Evolutionary conservation across 2,888 invertebrate genomes (phyloP).

Genomic region (Muschampia plurimacula): DNA sequence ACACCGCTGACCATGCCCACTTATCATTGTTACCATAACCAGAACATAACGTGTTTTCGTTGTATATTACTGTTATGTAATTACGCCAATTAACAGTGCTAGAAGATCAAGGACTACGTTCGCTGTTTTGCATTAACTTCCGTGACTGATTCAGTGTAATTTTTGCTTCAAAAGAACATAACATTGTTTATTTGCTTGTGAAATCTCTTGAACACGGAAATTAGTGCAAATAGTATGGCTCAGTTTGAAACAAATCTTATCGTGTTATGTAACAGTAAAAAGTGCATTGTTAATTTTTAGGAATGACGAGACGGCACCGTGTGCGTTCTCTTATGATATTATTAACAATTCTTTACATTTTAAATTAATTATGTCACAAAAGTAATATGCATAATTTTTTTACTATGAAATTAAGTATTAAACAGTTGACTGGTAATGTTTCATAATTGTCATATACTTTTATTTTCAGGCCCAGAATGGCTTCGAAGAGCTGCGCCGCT

Average conservation of each 20-base stretch:
- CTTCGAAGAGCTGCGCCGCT: constrained; percentile 96
- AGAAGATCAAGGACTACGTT: constrained; percentile 31
- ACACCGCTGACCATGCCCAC: constrained; percentile 31
- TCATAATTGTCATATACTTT: constrained; percentile 43
- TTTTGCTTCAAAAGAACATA: constrained; percentile 29
- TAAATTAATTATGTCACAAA: constrained; percentile 3
- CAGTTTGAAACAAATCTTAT: neutral
- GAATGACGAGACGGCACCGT: neutral
- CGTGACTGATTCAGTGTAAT: constrained; percentile 9
- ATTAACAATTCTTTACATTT: neutral
- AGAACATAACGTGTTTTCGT: constrained; percentile 22
- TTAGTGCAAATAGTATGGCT: constrained; percentile 10
- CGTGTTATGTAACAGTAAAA: constrained; percentile 3
- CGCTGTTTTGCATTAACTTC: constrained; percentile 8
- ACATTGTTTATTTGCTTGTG: constrained; percentile 3
- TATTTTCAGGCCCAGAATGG: constrained; percentile 94
- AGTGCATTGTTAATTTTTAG: neutral
- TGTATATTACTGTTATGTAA: constrained; percentile 29
- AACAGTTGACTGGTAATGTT: too few species aligned
- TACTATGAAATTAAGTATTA: too few species aligned
- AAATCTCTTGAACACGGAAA: neutral
- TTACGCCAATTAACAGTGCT: constrained; percentile 21
- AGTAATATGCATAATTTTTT: neutral
- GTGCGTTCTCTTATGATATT: constrained; percentile 2
- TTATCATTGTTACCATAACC: constrained; percentile 36